Conservation (phyloP, 2,888 invertebrate genomes). For the Lymantria monacha region DNA sequence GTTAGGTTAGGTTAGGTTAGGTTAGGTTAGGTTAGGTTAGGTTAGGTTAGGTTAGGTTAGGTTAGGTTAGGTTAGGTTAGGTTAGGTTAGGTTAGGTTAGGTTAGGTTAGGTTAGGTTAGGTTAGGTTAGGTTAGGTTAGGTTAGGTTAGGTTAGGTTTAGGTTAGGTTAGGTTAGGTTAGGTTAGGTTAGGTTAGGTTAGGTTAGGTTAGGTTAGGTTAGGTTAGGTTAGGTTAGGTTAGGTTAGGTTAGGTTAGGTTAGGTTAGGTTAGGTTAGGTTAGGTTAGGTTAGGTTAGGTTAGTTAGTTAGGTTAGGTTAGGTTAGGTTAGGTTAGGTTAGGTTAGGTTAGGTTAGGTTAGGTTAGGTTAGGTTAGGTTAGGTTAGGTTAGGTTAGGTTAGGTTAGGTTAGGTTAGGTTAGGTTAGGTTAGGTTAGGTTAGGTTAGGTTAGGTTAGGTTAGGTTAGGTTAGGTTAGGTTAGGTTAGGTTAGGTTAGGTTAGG, state of each 20-base stretch:
- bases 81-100: constrained; percentile 1
- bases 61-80: constrained; percentile 4
- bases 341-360: constrained; percentile 30
- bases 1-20: constrained; percentile 6
- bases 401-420: constrained; percentile 20
- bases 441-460: constrained; percentile 24
- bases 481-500: constrained; percentile 30
- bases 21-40: constrained; percentile 5
- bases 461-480: constrained; percentile 28
- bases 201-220: constrained; percentile 24
- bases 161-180: background rate
- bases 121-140: constrained; percentile 5
- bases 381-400: constrained; percentile 26
- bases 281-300: constrained; percentile 24
- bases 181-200: constrained; percentile 18
- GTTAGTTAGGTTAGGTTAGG: constrained; percentile 24
- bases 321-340: constrained; percentile 26
- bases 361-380: constrained; percentile 28
- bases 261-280: constrained; percentile 16
- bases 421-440: constrained; percentile 20
- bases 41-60: constrained; percentile 5
- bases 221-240: constrained; percentile 19
- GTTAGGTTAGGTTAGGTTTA: constrained; percentile 4
- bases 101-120: constrained; percentile 5
- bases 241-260: constrained; percentile 18